Conservation (phyloP, 2,797 vertebrate species). For the Myotis pilosus region DNA sequence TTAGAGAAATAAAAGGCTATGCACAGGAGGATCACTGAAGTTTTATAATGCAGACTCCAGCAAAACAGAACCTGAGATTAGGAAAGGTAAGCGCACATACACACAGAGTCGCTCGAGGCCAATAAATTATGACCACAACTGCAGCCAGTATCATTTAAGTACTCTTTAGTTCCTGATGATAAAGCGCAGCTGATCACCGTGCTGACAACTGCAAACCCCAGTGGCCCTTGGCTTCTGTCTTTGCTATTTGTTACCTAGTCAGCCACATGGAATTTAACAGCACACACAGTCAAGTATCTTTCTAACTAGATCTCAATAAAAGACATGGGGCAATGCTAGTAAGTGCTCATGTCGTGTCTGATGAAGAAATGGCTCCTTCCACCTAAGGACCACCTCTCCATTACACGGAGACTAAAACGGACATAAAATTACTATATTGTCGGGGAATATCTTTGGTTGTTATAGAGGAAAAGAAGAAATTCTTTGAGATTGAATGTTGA, state of each 20-base stretch:
- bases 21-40: conserved; percentile 1
- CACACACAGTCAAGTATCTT: neutral
- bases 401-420: neutral
- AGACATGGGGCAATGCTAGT: neutral
- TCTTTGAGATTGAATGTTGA: neutral
- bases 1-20: conserved; percentile 59
- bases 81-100: conserved; percentile 34
- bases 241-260: conserved; percentile 73
- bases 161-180: conserved; percentile 81
- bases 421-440: neutral
- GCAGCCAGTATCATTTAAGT: conserved; percentile 77
- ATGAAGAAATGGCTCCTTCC: neutral
- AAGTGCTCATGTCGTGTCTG: neutral
- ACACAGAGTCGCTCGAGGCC: conserved; percentile 59
- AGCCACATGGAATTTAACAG: conserved; percentile 75
- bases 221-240: conserved; percentile 64
- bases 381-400: neutral
- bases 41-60: conserved; percentile 68
- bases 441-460: neutral
- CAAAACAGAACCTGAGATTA: conserved; percentile 69
- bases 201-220: conserved; percentile 76
- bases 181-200: conserved; percentile 70
- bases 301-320: conserved; percentile 52
- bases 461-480: neutral
- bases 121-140: conserved; percentile 77